A percentile compares a stretch with the other conserved stretches of the same genome.
Evolutionary conservation across 2,113 vertebrate genomes (phyloP).

Genomic region (Phaethon lepturus): DNA sequence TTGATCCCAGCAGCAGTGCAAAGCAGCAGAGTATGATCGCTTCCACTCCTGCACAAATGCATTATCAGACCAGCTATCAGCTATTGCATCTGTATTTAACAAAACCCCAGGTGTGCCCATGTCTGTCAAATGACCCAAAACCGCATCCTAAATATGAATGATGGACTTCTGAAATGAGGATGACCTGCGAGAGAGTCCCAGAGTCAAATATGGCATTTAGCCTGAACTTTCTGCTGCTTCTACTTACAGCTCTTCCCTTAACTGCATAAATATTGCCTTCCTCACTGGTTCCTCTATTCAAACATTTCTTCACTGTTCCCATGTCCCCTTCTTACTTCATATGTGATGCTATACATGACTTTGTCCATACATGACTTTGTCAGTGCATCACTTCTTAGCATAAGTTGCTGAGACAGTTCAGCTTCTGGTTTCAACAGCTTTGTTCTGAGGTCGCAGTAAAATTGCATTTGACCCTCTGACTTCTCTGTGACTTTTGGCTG

Average conservation of each 20-base stretch:
- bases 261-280: neutral
- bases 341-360: neutral
- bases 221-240: neutral
- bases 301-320: neutral
- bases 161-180: neutral
- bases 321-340: neutral
- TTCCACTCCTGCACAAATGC: neutral
- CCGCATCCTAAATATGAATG: fast-evolving
- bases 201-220: neutral
- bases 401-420: neutral
- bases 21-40: neutral
- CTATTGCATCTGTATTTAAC: fast-evolving
- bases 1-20: neutral
- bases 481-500: neutral
- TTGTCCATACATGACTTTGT: neutral
- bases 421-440: neutral
- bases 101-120: fast-evolving
- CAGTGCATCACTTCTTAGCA: neutral
- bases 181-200: neutral
- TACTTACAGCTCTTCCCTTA: neutral
- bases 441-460: neutral
- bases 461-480: neutral
- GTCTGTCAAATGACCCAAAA: neutral
- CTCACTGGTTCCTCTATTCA: neutral
- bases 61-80: neutral